Evolutionary conservation across 2,797 vertebrate genomes (phyloP), one percentile per base, ranked within the genome.

Genomic region (Syngnathus acus): DNA sequence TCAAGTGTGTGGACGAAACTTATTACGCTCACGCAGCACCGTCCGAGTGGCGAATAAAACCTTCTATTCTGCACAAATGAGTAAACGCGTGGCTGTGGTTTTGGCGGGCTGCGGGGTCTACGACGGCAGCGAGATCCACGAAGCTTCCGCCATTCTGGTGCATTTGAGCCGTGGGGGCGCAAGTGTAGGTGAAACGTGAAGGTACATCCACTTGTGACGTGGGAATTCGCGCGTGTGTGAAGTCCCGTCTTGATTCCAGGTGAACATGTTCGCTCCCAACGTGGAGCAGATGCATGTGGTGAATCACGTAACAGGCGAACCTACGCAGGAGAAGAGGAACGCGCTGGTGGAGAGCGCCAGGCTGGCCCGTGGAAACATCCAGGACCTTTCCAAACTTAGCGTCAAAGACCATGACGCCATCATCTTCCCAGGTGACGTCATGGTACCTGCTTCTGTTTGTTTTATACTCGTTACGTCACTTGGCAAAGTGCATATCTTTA

Each of bases 221-320:
- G n/a, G 19, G 9, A 21, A n/a, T 53, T 51, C 5, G 50, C 50
- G 23, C 48, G 26, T 37, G 26, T 32, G 42, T 62, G 39, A 61
- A 19, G 16, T 40, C 9, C 9, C 42, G 42, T 58, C 16, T 19
- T 60, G 67, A 2, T n/a, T 53, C 19, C 82, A 94, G 92, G 93
- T 93, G 9, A 93, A 91, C 79, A 92, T 94, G 86, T 94, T 94
- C 75, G 93, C 93, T 9, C 92, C 92, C n/a, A 87, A 92, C 82
- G 81, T 90, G 2, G 86, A 94, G 26, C 94, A 97, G 88, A 94
- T 93, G 88, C 91, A 94, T 54, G 90, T 93, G 48, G 72, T 94
- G 48, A 82, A 94, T 78, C 93, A 94, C 73, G 72, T 93, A 62
- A 92, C 92, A 82, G 89, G 91, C 2, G 82, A 84, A 9, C 92